These are phyloP conservation scores for Pseudochirops corinnae DNA, from an alignment of 2,797 vertebrate species.

Conservation along the genomic window DNA sequence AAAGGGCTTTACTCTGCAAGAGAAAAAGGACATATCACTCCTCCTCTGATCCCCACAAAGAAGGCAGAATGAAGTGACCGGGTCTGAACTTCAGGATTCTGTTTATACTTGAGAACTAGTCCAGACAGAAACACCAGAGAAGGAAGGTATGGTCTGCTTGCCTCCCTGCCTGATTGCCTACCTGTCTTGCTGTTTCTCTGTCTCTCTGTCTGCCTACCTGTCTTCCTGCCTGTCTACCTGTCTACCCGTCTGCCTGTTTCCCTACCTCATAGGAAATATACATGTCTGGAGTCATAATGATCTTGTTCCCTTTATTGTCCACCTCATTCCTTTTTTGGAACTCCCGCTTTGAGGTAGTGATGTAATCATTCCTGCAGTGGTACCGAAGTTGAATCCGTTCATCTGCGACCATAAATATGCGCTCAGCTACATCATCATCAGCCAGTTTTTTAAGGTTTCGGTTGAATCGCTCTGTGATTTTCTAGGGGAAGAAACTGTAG, in stretches of 20 bases:
- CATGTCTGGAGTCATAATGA: constrained; percentile 84
- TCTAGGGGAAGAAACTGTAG: constrained; percentile 77
- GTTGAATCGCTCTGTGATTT: constrained; percentile 88
- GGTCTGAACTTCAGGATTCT: background rate
- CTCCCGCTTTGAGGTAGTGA: constrained; percentile 86
- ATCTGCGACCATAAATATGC: constrained; percentile 85
- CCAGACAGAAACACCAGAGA: background rate
- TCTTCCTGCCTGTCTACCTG: no score
- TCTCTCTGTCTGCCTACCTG: constrained; percentile 82
- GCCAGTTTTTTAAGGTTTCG: constrained; percentile 86
- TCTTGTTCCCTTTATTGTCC: constrained; percentile 81
- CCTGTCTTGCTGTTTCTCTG: fast-evolving
- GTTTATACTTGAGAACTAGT: background rate
- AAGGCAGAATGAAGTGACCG: background rate
- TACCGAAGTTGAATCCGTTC: constrained; percentile 87
- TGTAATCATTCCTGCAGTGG: constrained; percentile 86
- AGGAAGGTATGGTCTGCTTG: background rate
- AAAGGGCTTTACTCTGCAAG: background rate
- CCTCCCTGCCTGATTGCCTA: background rate
- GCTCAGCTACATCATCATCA: constrained; percentile 87
- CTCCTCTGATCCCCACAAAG: background rate
- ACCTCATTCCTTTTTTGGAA: constrained; percentile 83
- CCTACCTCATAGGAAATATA: constrained; percentile 88
- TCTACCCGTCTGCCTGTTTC: fast-evolving
- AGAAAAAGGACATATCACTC: background rate